phyloP scores from a whole-genome alignment of 2,888 invertebrate species.

The Drosophila meridiana region DNA sequence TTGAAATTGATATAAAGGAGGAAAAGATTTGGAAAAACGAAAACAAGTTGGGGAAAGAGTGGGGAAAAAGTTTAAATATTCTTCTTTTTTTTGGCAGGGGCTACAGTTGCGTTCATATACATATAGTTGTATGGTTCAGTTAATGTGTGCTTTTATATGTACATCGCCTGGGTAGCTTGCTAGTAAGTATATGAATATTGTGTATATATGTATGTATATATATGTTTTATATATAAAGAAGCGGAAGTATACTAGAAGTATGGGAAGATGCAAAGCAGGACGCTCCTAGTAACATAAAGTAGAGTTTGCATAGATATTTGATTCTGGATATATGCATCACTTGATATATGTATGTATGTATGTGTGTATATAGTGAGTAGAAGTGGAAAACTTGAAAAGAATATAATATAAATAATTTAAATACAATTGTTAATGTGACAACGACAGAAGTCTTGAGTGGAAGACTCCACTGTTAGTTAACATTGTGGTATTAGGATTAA shows the following conservation, averaged over 20 bases:
- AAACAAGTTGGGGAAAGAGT: constrained; percentile 39
- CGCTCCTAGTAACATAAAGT: constrained; percentile 47
- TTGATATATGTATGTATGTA: constrained; percentile 42
- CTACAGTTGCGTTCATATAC: constrained; percentile 73
- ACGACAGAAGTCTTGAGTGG: not conserved
- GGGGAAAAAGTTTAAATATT: constrained; percentile 21
- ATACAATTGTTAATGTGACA: not conserved
- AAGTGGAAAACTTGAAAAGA: constrained; percentile 22
- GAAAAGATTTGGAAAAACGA: constrained; percentile 21
- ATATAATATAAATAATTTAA: not conserved
- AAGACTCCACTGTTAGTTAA: not conserved
- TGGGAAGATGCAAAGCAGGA: constrained; percentile 29
- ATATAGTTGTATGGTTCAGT: constrained; percentile 56
- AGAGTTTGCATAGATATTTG: constrained; percentile 33
- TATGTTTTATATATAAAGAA: constrained; percentile 42
- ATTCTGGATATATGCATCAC: constrained; percentile 5
- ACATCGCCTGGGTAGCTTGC: constrained; percentile 82
- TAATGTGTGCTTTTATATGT: constrained; percentile 68
- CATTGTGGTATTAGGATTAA: not conserved
- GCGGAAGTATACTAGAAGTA: constrained; percentile 42
- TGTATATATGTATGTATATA: constrained; percentile 38
- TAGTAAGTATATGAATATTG: constrained; percentile 67
- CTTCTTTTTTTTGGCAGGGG: constrained; percentile 61
- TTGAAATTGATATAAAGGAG: constrained; percentile 15
- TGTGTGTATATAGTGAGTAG: constrained; percentile 35